Evolutionary conservation across 2,797 vertebrate genomes (phyloP).

Genomic region (Petrocephalus schoutedeni): DNA sequence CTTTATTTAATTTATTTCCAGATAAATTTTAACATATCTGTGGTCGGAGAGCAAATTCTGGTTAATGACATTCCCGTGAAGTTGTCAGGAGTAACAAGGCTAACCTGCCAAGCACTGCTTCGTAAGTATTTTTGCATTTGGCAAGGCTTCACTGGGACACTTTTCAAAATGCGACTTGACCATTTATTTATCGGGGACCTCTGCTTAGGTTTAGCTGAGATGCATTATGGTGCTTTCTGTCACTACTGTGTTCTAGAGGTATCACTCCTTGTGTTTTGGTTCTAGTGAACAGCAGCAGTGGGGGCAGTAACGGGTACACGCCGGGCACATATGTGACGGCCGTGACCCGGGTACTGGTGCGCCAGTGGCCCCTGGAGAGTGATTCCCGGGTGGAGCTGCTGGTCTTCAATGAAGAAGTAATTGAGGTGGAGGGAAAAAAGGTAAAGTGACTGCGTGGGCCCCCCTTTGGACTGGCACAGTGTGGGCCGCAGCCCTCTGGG

Average conservation of each 20-base stretch:
- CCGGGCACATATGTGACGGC: constrained; percentile 66
- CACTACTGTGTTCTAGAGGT: background rate
- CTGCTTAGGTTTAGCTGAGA: background rate
- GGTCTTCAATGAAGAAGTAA: constrained; percentile 82
- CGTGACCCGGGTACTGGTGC: constrained; percentile 81
- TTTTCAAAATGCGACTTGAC: background rate
- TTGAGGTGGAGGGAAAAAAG: constrained; percentile 79
- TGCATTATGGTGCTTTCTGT: background rate
- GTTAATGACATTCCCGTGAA: constrained; percentile 83
- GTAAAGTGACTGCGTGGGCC: constrained; percentile 48
- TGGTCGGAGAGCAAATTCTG: constrained; percentile 71
- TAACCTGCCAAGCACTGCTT: constrained; percentile 77
- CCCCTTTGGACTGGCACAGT: background rate
- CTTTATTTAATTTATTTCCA: constrained; percentile 34
- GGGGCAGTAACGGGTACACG: constrained; percentile 50
- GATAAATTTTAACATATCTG: constrained; percentile 63
- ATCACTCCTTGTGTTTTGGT: constrained; percentile 19
- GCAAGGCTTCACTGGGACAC: background rate
- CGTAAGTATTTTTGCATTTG: constrained; percentile 63
- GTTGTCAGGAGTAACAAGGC: constrained; percentile 73
- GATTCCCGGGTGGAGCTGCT: constrained; percentile 72
- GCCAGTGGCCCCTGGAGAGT: constrained; percentile 73
- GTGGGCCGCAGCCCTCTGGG: background rate
- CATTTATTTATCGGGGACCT: background rate
- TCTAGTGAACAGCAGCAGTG: constrained; percentile 66